Conservation (phyloP, 2,888 invertebrate species). For the Tipula confusa region DNA sequence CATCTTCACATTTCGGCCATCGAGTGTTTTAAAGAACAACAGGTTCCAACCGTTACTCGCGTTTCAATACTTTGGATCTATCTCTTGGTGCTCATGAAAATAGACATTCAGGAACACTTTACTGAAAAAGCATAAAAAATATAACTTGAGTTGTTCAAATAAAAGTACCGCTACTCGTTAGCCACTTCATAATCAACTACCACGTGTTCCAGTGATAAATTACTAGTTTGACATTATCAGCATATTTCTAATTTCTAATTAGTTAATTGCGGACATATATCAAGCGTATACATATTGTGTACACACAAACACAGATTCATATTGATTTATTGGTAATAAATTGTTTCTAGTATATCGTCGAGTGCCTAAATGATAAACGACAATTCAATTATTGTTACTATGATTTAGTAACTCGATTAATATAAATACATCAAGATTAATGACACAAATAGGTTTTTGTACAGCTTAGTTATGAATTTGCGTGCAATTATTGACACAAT, state of each 20-base stretch:
- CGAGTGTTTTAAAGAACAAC: no score
- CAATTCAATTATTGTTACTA: background rate
- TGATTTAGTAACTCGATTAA: background rate
- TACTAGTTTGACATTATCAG: no score
- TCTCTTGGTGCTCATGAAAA: no score
- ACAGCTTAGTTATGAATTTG: background rate
- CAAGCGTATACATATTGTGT: background rate
- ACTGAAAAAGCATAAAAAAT: no score
- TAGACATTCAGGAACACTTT: no score
- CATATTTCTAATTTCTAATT: background rate
- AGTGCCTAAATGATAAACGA: background rate
- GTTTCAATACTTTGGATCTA: no score
- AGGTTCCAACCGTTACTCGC: no score
- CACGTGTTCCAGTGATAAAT: no score
- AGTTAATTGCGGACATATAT: background rate
- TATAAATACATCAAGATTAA: background rate
- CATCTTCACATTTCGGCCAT: no score
- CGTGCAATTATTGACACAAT: background rate
- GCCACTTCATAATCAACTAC: no score
- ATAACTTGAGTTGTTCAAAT: no score
- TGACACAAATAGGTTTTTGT: background rate
- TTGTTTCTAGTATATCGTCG: background rate
- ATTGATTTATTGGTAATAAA: background rate
- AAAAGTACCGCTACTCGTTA: no score
- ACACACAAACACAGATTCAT: background rate